Base-by-base conservation (phyloP, 92 coral and sea anemone genomes). In the Epizoanthus ramosus region DNA sequence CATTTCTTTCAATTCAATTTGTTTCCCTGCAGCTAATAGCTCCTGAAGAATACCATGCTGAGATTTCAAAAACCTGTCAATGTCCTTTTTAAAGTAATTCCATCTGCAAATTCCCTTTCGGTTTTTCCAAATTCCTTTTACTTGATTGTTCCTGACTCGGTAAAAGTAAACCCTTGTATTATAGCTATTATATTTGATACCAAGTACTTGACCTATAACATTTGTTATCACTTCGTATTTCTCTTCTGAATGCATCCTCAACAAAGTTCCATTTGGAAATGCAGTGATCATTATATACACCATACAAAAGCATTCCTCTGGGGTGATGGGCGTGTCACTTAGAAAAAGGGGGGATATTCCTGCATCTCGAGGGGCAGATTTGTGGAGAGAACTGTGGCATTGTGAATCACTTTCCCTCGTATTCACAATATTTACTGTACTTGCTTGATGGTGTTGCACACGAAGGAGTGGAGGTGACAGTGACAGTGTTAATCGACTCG, bases 101-200 rank as follows among this genome's bases (percentile, higher is more conserved):
- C 84, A 80, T 12, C 85, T 15, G 39, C 67, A 73, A 6, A 47
- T 63, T 43, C 84, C 75, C 52, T 80, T 80, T 39, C n/a, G n/a
- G 50, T 74, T 50, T 80, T 80, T 50, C 84, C 84, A 64, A 64
- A 80, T 31, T 21, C 57, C 53, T 7, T 80, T 65, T 17, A 66
- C 22, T 65, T 47, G 9, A 22, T 80, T 80, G 16, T 31, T 80
- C 59, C 60, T 43, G 16, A 80, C 84, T 31, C 23, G 22, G 19
- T 73, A 74, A 41, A 80, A 80, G 33, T 59, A 80, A n/a, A 28
- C 56, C 57, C 84, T 57, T 19, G 69, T 65, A 45, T 57, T 9
- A 1, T 73, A 6, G 50, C 74, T 74, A 39, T 43, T 64, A 24
- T 47, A 80, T 35, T 66, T 8, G 22, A 66, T 63, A 43, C 84